Base-by-base conservation (phyloP, 2,797 vertebrate genomes). In the Malurus leucopterus region DNA sequence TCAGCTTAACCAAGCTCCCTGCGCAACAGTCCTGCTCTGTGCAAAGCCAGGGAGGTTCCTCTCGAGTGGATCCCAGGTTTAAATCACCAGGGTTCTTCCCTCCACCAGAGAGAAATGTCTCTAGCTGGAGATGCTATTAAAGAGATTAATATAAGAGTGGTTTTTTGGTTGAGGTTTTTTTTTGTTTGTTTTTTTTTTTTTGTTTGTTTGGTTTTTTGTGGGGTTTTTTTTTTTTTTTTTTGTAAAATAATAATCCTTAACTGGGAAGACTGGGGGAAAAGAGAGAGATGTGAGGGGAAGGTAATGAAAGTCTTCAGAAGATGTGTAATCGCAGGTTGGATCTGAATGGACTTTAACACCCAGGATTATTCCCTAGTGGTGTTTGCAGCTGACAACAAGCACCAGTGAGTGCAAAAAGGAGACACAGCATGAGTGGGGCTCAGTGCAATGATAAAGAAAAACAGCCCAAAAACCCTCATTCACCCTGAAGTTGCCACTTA, bases 311-410 rank as follows among this genome's bases (percentile, higher is more conserved):
- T 92, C 82, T 95, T 92, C 84, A 74, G 62, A 91, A 58, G 73
- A 82, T 21, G 11, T 20, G 10, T 84, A 92, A 72, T 90, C 89
- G 94, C 12, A n/a, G 91, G 47, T 63, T 84, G 95, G 92, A 89
- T 96, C 57, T 94, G 93, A 96, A 96, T 86, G 88, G 90, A 87
- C 88, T 95, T 95, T 72, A 94, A 86, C 94, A 94, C 95, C 91
- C 93, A 93, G 84, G 75, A 69, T 84, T 94, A 91, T 78, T 95
- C 26, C 83, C 86, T 63, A 94, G 88, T 67, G 84, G 78, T 44
- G 63, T 63, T 93, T 96, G 83, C 85, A 95, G 71, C 92, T 95
- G 90, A 95, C 94, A 90, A 43, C 62, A 75, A 94, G 67, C 81
- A 95, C 40, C 69, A 96, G 89, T 86, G 95, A 95, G 70, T 75